Percentiles rank a stretch among this genome's conserved stretches.
These are phyloP conservation scores for Astyanax mexicanus DNA, from an alignment of 2,797 vertebrate species.

Conservation along the genomic window DNA sequence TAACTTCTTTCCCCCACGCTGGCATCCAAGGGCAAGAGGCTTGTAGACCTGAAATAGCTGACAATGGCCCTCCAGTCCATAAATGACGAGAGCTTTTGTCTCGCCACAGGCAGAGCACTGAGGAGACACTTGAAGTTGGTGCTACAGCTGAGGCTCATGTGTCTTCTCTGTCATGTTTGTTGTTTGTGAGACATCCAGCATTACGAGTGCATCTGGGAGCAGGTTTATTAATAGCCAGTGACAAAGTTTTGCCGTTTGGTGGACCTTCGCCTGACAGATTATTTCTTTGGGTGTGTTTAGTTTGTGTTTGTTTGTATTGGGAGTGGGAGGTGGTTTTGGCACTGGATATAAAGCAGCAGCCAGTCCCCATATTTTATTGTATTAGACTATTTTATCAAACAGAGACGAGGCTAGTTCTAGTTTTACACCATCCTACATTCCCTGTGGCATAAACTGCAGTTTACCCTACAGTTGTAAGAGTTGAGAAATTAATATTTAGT, in stretches of 20 bases:
- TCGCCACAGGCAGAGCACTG: conserved; percentile 17
- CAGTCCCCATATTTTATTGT: neutral
- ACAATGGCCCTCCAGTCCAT: conserved; percentile 7
- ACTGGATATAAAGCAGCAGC: neutral
- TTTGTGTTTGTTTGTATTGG: neutral
- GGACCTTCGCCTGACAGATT: conserved; percentile 3
- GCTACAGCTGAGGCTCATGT: conserved; percentile 29
- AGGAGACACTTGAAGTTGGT: conserved; percentile 16
- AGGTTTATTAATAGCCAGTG: conserved; percentile 28
- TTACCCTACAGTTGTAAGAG: no score
- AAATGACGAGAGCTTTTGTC: conserved; percentile 4
- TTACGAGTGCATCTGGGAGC: conserved; percentile 21
- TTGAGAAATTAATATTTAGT: no score
- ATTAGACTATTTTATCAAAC: neutral
- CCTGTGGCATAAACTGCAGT: no score
- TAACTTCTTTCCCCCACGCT: neutral
- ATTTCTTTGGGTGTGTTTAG: conserved; percentile 22
- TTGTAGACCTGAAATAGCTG: conserved; percentile 48
- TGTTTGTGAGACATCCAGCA: conserved; percentile 13
- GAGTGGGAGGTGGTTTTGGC: neutral
- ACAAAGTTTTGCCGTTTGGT: conserved; percentile 15
- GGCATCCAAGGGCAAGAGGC: conserved; percentile 54
- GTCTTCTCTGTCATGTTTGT: conserved; percentile 23
- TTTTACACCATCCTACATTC: no score
- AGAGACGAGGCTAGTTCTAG: no score